These are phyloP conservation scores for Coenonympha glycerion DNA, from an alignment of 2,888 invertebrate species.

Conservation along the genomic window DNA sequence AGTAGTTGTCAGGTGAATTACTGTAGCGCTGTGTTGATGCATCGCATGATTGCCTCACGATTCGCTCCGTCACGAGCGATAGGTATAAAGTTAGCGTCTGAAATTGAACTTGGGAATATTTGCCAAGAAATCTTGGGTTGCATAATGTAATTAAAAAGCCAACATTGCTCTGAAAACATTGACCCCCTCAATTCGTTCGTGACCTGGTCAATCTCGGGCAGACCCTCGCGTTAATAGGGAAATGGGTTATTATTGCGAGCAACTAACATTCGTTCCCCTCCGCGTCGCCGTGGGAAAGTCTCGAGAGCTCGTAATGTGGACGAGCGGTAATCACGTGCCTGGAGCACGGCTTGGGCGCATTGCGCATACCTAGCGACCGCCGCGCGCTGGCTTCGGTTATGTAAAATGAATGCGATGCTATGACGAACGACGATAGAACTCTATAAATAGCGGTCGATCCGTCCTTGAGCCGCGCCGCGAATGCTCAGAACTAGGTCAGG, in stretches of 20 bases:
- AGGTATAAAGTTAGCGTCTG: conserved; percentile 10
- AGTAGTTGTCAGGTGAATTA: conserved; percentile 50
- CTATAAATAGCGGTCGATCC: conserved; percentile 73
- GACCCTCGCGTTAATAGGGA: conserved; percentile 42
- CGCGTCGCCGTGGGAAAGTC: conserved; percentile 54
- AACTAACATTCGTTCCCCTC: conserved; percentile 38
- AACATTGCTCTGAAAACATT: conserved; percentile 22
- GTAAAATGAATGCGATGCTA: conserved; percentile 63
- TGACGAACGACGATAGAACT: conserved; percentile 67
- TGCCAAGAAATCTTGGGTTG: conserved; percentile 5
- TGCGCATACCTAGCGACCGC: conserved; percentile 51
- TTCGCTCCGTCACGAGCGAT: conserved; percentile 20
- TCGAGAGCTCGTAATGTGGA: conserved; percentile 36
- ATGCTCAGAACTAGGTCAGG: conserved; percentile 69
- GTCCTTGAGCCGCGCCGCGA: conserved; percentile 70
- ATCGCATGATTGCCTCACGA: conserved; percentile 53
- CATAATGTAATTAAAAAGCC: conserved; percentile 1
- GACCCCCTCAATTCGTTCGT: conserved; percentile 26
- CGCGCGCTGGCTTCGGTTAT: conserved; percentile 61
- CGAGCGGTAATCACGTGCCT: conserved; percentile 44
- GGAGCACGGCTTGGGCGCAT: conserved; percentile 25
- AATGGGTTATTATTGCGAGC: conserved; percentile 48
- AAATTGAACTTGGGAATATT: conserved; percentile 19
- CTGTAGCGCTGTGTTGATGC: conserved; percentile 51
- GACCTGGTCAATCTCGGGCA: conserved; percentile 35